These are phyloP conservation scores for Ernsta delagoae DNA, from an alignment of 2,888 invertebrate genomes.

Conservation along the genomic window DNA sequence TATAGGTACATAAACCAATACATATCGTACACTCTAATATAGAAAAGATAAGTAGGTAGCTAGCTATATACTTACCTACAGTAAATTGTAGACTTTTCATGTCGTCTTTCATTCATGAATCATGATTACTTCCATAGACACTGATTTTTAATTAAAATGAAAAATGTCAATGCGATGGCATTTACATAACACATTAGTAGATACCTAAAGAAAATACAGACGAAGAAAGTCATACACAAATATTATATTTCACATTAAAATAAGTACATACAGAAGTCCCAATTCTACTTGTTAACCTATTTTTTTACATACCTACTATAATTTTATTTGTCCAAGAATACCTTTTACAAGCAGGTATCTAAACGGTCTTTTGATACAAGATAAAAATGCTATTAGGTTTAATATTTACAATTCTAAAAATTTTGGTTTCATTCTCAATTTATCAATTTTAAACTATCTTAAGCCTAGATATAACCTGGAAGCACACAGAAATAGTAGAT, in stretches of 20 bases:
- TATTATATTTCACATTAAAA: not conserved
- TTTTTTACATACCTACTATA: slow-evolving; percentile 2
- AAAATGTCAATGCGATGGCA: no score
- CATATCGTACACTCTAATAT: no score
- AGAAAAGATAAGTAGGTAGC: no score
- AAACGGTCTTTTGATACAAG: slow-evolving; percentile 55
- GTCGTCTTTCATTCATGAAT: no score
- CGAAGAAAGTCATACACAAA: not conserved
- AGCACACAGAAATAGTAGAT: slow-evolving; percentile 78
- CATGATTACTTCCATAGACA: no score
- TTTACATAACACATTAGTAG: no score
- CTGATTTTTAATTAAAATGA: no score
- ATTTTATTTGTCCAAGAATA: slow-evolving; percentile 27
- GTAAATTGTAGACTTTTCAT: no score
- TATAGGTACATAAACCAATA: no score
- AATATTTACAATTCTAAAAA: slow-evolving; percentile 71
- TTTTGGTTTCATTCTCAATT: slow-evolving; percentile 44
- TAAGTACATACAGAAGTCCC: not conserved
- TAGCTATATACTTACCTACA: no score
- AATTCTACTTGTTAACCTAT: slow-evolving; percentile 5
- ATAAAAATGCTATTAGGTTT: slow-evolving; percentile 77
- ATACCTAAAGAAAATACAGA: not conserved
- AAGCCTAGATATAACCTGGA: slow-evolving; percentile 74
- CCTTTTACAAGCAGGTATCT: slow-evolving; percentile 13
- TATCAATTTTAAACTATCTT: slow-evolving; percentile 49